phyloP scores from a whole-genome alignment of 2,113 vertebrate genomes.

The Meles meles region DNA sequence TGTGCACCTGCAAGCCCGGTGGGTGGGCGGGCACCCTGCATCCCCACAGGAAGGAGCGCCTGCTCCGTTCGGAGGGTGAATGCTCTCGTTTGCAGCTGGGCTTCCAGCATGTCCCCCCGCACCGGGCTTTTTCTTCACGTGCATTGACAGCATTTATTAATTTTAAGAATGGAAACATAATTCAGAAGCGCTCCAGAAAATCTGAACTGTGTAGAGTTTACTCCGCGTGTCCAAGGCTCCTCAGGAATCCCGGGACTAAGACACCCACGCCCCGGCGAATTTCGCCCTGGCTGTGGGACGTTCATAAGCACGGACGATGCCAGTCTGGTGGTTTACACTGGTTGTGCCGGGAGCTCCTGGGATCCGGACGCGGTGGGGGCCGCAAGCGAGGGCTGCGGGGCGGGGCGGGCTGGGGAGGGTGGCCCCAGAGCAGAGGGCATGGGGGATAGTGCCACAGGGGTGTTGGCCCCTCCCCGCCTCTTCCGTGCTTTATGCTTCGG shows the following conservation, averaged over 20 bases:
- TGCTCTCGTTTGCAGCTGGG: background rate
- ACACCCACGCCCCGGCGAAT: fast-evolving
- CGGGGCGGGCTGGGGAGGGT: background rate
- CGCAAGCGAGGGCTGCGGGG: background rate
- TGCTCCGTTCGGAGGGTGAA: too few species aligned
- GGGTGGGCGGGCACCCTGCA: fast-evolving
- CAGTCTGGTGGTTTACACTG: fast-evolving
- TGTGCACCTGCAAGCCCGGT: background rate
- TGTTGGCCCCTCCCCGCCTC: background rate
- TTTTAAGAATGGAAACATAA: background rate
- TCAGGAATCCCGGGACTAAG: background rate
- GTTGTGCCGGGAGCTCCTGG: background rate
- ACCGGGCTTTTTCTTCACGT: background rate
- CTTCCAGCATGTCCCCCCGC: background rate
- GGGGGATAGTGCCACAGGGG: background rate
- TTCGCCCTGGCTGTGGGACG: background rate
- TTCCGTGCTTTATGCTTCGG: background rate
- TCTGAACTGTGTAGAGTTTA: background rate
- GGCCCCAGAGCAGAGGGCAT: background rate
- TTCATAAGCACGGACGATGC: background rate
- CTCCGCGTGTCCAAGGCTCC: fast-evolving
- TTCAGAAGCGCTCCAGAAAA: background rate
- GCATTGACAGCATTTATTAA: background rate
- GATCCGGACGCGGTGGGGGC: background rate
- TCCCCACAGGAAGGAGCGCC: background rate